These are phyloP conservation scores for human (Homo sapiens) DNA, from an alignment of 2,113 vertebrate genomes.

Conservation along the genomic window GRCh38 chr3:116388001-116388500, in stretches of 20 bases:
- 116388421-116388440: slow-evolving; percentile 34
- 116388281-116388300: not conserved
- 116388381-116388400: not conserved
- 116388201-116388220: not conserved
- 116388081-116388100: not conserved
- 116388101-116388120: fast-evolving
- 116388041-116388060: not conserved
- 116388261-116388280: not conserved
- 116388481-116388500: slow-evolving; percentile 61
- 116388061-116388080: not conserved
- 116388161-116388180: not conserved
- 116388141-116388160: not conserved
- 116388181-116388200: not conserved
- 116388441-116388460: slow-evolving; percentile 32
- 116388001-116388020: no score
- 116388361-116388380: not conserved
- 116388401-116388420: not conserved
- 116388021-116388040: no score
- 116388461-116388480: not conserved
- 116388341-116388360: not conserved
- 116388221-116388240: not conserved
- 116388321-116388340: not conserved
- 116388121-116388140: not conserved
- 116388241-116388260: not conserved
- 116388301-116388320: not conserved